A percentile compares a stretch with the other conserved stretches of the same genome.
These are phyloP conservation scores for Cordylochernes scorpioides DNA, from an alignment of 2,888 invertebrate genomes.

Conservation along the genomic window DNA sequence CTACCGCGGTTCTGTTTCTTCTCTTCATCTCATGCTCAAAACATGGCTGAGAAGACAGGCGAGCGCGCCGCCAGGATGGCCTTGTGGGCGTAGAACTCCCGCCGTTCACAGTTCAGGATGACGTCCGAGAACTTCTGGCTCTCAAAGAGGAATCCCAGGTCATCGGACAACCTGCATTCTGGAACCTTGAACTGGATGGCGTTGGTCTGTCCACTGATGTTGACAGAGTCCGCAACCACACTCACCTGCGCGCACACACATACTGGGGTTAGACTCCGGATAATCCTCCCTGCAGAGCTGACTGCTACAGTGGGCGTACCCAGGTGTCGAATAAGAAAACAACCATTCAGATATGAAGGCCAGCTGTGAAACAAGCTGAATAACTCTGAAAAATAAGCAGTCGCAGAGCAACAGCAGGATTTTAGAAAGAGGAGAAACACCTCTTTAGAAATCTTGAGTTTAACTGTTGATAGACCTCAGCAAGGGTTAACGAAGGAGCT, in stretches of 20 bases:
- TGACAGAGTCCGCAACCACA: conserved; percentile 95
- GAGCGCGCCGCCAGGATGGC: conserved; percentile 89
- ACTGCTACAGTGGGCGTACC: no score
- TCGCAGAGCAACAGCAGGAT: not conserved
- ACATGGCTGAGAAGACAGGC: conserved; percentile 98
- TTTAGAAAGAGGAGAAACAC: no score
- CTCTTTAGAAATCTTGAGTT: no score
- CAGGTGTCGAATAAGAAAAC: no score
- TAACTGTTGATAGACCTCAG: no score
- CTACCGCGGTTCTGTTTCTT: conserved; percentile 80
- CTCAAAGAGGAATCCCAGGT: conserved; percentile 80
- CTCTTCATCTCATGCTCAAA: conserved; percentile 97
- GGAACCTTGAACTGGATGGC: conserved; percentile 89
- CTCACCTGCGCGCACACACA: no score
- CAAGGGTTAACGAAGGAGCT: no score
- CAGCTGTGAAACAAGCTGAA: no score
- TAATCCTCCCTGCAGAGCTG: no score
- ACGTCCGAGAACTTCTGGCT: conserved; percentile 93
- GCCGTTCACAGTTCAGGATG: conserved; percentile 54
- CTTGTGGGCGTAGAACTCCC: conserved; percentile 57
- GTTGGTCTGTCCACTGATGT: conserved; percentile 94
- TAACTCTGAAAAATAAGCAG: no score
- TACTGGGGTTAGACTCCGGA: no score
- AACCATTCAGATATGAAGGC: no score
- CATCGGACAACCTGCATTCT: conserved; percentile 48